Base-by-base conservation (phyloP, 2,888 invertebrate genomes). In the Malthinus seriepunctatus region DNA sequence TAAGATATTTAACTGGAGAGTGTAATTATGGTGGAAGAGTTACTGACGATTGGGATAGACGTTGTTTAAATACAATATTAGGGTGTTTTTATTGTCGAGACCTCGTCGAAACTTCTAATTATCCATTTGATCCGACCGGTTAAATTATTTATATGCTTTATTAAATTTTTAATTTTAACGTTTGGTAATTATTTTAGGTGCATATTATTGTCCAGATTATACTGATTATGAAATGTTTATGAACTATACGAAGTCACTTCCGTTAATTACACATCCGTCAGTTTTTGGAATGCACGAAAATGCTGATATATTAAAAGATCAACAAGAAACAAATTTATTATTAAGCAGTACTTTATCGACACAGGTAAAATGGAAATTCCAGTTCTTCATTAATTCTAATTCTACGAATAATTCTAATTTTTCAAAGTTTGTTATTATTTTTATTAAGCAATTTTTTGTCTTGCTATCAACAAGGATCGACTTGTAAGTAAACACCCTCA, bases 1-100 rank as follows among this genome's bases (percentile, higher is more conserved):
- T 97, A 9, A 84, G 88, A 2, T 97, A 97, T 80, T 80, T 97
- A 69, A 95, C 93, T 0, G 97, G 96, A 1, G 96, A 97, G 79
- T 96, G 96, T 73, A 96, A 96, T 82, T 97, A 97, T 75, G 97
- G 97, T 6, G 97, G 97, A 0, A 86, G 95, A 60, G 96, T 97
- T 2, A 97, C 96, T 0, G 97, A 97, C 74, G 93, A 95, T 75
- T 95, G 95, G 94, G 97, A 97, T 80, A 83, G 96, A 12, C 84
- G 96, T 50, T 89, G 89, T 11, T 83, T 97, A 48, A 87, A 86
- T 70, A 95, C 95, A 0, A 89, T 96, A 60, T 81, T 97, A 34
- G 79, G 77, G 54, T 88, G 88, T 71, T 96, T 91, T 78, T 96
- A 93, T 78, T 89, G 87, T 71, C 82, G 85, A 6, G 81, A 80